Evolutionary conservation across 2,113 vertebrate species (phyloP).

Genomic region (Tor tambroides): DNA sequence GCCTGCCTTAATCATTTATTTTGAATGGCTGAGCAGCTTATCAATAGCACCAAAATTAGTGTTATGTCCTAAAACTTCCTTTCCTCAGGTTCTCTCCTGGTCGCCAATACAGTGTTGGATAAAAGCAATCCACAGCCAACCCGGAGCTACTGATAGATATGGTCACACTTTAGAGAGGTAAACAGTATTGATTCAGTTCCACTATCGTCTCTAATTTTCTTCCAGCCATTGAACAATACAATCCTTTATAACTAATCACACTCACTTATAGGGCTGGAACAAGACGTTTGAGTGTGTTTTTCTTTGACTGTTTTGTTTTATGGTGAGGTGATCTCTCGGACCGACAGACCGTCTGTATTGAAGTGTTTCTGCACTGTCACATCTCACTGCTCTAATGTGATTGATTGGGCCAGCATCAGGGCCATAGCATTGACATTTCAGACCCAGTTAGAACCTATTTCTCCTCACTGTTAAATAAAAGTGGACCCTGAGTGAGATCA

Average conservation of each 20-base stretch:
- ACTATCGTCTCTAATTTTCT: constrained; percentile 79
- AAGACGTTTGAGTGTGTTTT: constrained; percentile 41
- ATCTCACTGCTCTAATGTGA: constrained; percentile 72
- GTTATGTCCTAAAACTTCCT: constrained; percentile 73
- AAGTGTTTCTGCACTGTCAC: constrained; percentile 74
- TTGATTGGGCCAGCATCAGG: constrained; percentile 68
- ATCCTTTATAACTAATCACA: constrained; percentile 81
- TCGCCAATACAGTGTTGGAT: constrained; percentile 76
- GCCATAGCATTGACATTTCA: constrained; percentile 72
- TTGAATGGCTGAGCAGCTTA: constrained; percentile 64
- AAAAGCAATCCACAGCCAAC: constrained; percentile 76
- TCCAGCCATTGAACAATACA: constrained; percentile 73
- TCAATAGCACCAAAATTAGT: constrained; percentile 72
- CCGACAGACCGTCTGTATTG: constrained; percentile 68
- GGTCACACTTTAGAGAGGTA: constrained; percentile 82
- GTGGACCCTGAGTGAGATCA: constrained; percentile 65
- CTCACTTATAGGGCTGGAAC: constrained; percentile 71
- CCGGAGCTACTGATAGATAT: constrained; percentile 80
- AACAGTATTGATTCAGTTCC: constrained; percentile 81
- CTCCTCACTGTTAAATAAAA: constrained; percentile 71
- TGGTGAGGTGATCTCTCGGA: constrained; percentile 57
- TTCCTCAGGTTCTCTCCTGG: constrained; percentile 77
- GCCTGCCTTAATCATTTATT: constrained; percentile 69
- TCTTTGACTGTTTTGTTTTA: constrained; percentile 53
- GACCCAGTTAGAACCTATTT: constrained; percentile 70